phyloP scores from a whole-genome alignment of 2,888 invertebrate genomes.

The Eustalomyia histrio region DNA sequence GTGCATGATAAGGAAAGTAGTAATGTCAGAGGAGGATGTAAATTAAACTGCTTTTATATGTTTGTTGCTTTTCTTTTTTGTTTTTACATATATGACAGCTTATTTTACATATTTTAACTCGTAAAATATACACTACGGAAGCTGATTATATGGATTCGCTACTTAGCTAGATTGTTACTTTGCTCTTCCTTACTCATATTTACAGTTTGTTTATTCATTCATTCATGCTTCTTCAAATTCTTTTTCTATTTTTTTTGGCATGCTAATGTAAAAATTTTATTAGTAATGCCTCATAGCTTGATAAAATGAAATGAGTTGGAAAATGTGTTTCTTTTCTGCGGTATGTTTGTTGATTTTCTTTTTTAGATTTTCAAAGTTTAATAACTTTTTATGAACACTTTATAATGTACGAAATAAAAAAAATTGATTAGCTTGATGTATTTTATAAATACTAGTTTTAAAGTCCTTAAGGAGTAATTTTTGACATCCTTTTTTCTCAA shows the following conservation, averaged over 20 bases:
- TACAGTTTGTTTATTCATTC: slow-evolving; percentile 39
- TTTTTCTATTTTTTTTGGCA: slow-evolving; percentile 19
- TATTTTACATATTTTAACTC: slow-evolving; percentile 46
- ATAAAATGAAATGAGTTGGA: slow-evolving; percentile 74
- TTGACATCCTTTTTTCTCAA: slow-evolving; percentile 27
- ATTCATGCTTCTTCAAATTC: not conserved
- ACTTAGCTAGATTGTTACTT: not conserved
- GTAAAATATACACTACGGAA: slow-evolving; percentile 7
- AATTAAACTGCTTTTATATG: slow-evolving; percentile 46
- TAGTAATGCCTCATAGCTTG: slow-evolving; percentile 66
- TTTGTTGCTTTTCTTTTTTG: slow-evolving; percentile 16
- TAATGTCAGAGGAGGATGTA: slow-evolving; percentile 27
- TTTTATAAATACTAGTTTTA: slow-evolving; percentile 1
- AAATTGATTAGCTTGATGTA: slow-evolving; percentile 46
- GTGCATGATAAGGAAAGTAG: not conserved
- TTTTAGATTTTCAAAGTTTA: slow-evolving; percentile 26
- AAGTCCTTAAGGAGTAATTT: slow-evolving; percentile 55
- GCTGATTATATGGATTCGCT: not conserved
- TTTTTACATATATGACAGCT: slow-evolving; percentile 41
- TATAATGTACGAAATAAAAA: slow-evolving; percentile 9
- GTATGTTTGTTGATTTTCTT: slow-evolving; percentile 45
- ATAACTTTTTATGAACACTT: slow-evolving; percentile 12
- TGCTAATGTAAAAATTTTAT: slow-evolving; percentile 37
- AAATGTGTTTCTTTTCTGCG: slow-evolving; percentile 71
- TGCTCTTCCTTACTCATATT: slow-evolving; percentile 6